phyloP scores from a whole-genome alignment of 2,113 vertebrate species.

The Albula goreensis region DNA sequence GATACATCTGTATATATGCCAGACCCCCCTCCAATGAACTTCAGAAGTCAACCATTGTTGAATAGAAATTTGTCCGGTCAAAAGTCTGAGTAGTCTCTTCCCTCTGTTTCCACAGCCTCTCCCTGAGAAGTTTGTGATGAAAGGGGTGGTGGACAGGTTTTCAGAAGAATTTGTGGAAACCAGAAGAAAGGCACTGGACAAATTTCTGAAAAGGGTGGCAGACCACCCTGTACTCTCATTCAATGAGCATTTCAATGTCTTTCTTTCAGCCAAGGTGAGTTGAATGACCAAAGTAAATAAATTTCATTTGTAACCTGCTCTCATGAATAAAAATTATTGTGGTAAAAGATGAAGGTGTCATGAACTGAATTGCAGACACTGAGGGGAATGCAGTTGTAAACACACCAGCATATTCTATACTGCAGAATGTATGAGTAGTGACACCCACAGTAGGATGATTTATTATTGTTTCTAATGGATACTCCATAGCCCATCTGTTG shows the following conservation, averaged over 20 bases:
- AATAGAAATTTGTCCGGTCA: neutral
- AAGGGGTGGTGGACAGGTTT: conserved; percentile 96
- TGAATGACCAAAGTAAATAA: neutral
- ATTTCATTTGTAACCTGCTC: neutral
- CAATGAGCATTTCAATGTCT: conserved; percentile 88
- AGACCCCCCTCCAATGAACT: neutral
- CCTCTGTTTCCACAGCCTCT: conserved; percentile 74
- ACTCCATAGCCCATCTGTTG: neutral
- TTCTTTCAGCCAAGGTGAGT: conserved; percentile 90
- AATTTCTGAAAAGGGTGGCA: conserved; percentile 92
- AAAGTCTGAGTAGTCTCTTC: neutral
- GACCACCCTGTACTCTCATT: conserved; percentile 97
- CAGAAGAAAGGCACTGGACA: conserved; percentile 92
- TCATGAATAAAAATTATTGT: too few species aligned
- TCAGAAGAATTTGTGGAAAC: conserved; percentile 98
- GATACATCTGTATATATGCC: neutral
- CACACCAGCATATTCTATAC: neutral
- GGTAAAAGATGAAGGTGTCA: too few species aligned
- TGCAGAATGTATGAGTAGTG: neutral
- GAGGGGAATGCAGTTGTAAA: neutral
- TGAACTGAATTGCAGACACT: neutral
- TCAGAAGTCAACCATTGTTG: neutral
- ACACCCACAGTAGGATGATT: neutral
- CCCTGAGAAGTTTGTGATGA: conserved; percentile 98
- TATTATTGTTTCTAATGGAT: neutral